Evolutionary conservation across 2,888 invertebrate genomes (phyloP).

Genomic region (Lycophotia porphyrea): DNA sequence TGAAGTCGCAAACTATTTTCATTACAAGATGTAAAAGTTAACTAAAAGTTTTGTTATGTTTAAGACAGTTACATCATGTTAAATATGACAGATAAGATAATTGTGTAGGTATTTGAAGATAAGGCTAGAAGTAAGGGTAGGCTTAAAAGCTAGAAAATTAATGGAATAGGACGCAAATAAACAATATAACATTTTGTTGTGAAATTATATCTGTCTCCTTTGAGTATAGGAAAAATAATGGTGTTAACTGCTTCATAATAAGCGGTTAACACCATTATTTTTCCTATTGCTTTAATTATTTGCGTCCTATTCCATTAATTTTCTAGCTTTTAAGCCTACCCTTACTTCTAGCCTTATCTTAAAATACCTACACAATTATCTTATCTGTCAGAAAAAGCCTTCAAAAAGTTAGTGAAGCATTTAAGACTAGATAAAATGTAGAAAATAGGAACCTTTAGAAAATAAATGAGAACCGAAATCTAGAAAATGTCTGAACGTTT

Average conservation of each 20-base stretch:
- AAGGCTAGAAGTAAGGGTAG: neutral
- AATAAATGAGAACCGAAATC: neutral
- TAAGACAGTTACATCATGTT: neutral
- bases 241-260: neutral
- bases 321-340: neutral
- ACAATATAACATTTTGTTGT: too few species aligned
- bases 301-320: neutral
- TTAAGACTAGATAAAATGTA: neutral
- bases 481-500: constrained; percentile 3
- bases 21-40: neutral
- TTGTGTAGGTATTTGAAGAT: neutral
- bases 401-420: neutral
- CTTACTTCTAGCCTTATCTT: neutral
- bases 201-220: too few species aligned
- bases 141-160: neutral
- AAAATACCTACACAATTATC: neutral
- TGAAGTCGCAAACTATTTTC: neutral
- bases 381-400: neutral
- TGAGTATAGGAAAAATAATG: too few species aligned
- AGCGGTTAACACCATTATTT: neutral
- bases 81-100: constrained; percentile 3
- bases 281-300: too few species aligned
- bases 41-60: neutral
- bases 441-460: neutral
- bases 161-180: neutral